Evolutionary conservation across 1,140 invertebrate species (phyloP).

Genomic region (Macrobrachium nipponense): DNA sequence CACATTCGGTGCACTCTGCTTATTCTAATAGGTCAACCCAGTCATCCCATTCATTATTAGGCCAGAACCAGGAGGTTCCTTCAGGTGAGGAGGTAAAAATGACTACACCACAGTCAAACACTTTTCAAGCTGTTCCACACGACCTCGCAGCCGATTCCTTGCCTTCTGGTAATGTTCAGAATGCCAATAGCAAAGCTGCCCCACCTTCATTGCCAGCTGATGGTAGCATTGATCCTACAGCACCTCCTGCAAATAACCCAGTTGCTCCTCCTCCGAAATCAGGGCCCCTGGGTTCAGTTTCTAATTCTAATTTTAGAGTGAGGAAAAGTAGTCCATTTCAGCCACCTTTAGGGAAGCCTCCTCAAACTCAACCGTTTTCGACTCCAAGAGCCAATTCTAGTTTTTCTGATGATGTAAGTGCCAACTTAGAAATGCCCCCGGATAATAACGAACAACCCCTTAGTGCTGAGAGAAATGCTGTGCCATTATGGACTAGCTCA

Average conservation of each 20-base stretch:
- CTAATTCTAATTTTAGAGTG: slow-evolving; percentile 33
- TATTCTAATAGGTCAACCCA: slow-evolving; percentile 15
- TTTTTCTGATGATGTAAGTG: slow-evolving; percentile 15
- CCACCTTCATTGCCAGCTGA: slow-evolving; percentile 9
- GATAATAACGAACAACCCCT: slow-evolving; percentile 45
- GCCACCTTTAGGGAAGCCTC: slow-evolving; percentile 24
- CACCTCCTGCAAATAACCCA: neutral
- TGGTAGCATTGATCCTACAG: slow-evolving; percentile 15
- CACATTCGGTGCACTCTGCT: slow-evolving; percentile 17
- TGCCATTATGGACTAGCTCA: slow-evolving; percentile 27
- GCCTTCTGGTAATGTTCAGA: neutral
- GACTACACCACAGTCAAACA: neutral
- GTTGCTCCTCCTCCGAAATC: slow-evolving; percentile 36
- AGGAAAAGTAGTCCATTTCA: slow-evolving; percentile 61
- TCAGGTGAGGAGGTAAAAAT: slow-evolving; percentile 6
- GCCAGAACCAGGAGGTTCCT: slow-evolving; percentile 37
- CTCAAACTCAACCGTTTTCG: neutral
- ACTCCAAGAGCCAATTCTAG: slow-evolving; percentile 5
- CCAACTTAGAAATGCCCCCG: slow-evolving; percentile 35
- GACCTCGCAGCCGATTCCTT: neutral
- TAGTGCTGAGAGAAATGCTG: neutral
- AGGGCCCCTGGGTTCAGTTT: slow-evolving; percentile 44
- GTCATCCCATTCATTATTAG: neutral
- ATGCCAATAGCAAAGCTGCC: neutral
- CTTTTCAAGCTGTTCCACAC: neutral